A percentile compares a stretch with the other conserved stretches of the same genome.
Evolutionary conservation across 2,797 vertebrate species (phyloP).

Genomic region (Macrochelys suwanniensis): DNA sequence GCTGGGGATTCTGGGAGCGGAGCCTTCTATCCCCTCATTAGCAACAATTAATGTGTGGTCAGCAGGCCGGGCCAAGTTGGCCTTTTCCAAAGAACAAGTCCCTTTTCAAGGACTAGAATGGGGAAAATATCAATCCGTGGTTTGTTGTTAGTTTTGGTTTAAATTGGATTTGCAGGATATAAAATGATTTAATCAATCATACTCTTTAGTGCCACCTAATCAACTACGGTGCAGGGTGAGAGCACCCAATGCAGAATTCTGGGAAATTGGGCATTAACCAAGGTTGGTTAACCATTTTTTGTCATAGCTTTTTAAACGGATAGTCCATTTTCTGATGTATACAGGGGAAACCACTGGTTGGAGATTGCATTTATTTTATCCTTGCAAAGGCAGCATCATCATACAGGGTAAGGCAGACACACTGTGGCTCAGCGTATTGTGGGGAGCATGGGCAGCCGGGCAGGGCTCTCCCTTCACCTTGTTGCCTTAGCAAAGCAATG

Average conservation of each 20-base stretch:
- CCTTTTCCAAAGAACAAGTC: slow-evolving; percentile 58
- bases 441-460: too few relatives aligned
- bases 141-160: background rate
- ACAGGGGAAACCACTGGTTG: background rate
- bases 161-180: background rate
- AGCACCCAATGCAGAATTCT: background rate
- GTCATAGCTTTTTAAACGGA: accelerated
- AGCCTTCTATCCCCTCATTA: slow-evolving; percentile 73
- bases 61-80: slow-evolving; percentile 46
- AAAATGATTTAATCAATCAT: background rate
- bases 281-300: background rate
- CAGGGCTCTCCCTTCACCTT: background rate
- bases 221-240: accelerated
- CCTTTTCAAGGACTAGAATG: slow-evolving; percentile 55
- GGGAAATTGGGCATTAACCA: background rate
- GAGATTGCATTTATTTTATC: background rate
- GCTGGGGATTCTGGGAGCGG: slow-evolving; percentile 44
- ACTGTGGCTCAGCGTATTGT: background rate
- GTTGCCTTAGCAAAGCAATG: background rate
- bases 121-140: background rate
- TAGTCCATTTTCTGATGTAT: background rate
- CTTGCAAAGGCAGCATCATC: background rate
- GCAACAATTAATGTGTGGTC: slow-evolving; percentile 77
- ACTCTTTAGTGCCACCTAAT: background rate
- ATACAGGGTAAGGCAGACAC: accelerated